Evolutionary conservation across 1,140 invertebrate species (phyloP).

Genomic region (Argopecten irradians): DNA sequence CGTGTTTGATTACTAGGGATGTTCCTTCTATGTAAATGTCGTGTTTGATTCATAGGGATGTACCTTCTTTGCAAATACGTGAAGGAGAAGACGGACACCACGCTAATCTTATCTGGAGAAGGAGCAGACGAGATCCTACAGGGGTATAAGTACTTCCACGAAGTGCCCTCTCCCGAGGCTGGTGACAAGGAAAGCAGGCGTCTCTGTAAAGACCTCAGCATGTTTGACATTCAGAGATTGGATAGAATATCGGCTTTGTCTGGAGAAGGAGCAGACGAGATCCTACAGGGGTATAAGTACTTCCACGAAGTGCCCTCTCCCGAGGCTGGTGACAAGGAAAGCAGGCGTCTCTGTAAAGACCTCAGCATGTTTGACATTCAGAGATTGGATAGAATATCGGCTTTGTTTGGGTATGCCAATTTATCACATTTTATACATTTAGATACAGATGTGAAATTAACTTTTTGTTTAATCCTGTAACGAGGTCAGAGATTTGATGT

Average conservation of each 20-base stretch:
- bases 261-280: conserved; percentile 93
- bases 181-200: conserved; percentile 88
- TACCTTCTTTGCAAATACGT: conserved; percentile 86
- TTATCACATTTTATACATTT: too few relatives aligned
- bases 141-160: conserved; percentile 70
- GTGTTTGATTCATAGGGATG: too few relatives aligned
- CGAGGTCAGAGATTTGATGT: too few relatives aligned
- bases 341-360: conserved; percentile 83
- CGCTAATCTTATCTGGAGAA: conserved; percentile 89
- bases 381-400: conserved; percentile 76
- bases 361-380: conserved; percentile 91
- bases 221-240: conserved; percentile 89
- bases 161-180: conserved; percentile 81
- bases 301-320: conserved; percentile 80
- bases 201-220: conserved; percentile 84
- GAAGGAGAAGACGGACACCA: conserved; percentile 83
- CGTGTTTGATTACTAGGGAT: too few relatives aligned
- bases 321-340: conserved; percentile 86
- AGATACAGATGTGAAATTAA: too few relatives aligned
- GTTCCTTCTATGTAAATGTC: too few relatives aligned
- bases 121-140: conserved; percentile 87
- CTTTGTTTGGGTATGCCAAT: conserved; percentile 27
- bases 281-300: conserved; percentile 68
- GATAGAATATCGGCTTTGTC: conserved; percentile 80
- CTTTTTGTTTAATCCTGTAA: too few relatives aligned